Conservation (phyloP, 2,888 invertebrate genomes). For the Saturnia japonica region DNA sequence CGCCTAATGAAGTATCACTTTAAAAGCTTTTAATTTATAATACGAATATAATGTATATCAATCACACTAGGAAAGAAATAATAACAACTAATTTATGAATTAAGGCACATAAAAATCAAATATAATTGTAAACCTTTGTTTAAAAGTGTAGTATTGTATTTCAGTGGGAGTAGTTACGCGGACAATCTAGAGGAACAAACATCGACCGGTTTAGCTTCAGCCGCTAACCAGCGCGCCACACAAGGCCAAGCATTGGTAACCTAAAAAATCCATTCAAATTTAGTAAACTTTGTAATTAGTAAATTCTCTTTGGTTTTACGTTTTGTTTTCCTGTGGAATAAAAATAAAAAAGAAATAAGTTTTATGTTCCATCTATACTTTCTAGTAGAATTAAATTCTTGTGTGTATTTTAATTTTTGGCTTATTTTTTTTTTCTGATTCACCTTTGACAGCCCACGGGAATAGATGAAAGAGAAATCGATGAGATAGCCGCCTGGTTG, state of each 20-base stretch:
- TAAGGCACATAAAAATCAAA: too few relatives aligned
- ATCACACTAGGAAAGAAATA: too few relatives aligned
- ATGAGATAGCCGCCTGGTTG: slow-evolving; percentile 97
- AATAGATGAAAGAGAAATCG: slow-evolving; percentile 92
- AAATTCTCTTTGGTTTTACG: not conserved
- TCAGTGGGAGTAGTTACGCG: slow-evolving; percentile 83
- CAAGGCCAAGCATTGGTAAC: slow-evolving; percentile 64
- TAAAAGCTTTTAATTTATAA: too few relatives aligned
- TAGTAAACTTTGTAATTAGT: not conserved
- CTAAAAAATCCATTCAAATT: not conserved
- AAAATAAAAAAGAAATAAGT: not conserved
- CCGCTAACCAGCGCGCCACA: slow-evolving; percentile 59
- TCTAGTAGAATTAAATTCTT: slow-evolving; percentile 7
- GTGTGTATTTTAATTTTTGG: slow-evolving; percentile 26
- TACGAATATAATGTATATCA: too few relatives aligned
- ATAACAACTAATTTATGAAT: too few relatives aligned
- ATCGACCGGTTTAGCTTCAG: slow-evolving; percentile 64
- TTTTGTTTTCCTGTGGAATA: not conserved
- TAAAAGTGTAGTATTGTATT: slow-evolving; percentile 14
- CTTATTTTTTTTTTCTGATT: slow-evolving; percentile 40
- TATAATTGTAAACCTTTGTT: not conserved
- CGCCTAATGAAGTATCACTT: too few relatives aligned
- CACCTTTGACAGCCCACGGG: slow-evolving; percentile 67
- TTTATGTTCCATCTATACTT: not conserved
- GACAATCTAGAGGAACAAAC: slow-evolving; percentile 81